Base-by-base conservation (phyloP, 2,888 invertebrate genomes). In the Hedychridium roseum region DNA sequence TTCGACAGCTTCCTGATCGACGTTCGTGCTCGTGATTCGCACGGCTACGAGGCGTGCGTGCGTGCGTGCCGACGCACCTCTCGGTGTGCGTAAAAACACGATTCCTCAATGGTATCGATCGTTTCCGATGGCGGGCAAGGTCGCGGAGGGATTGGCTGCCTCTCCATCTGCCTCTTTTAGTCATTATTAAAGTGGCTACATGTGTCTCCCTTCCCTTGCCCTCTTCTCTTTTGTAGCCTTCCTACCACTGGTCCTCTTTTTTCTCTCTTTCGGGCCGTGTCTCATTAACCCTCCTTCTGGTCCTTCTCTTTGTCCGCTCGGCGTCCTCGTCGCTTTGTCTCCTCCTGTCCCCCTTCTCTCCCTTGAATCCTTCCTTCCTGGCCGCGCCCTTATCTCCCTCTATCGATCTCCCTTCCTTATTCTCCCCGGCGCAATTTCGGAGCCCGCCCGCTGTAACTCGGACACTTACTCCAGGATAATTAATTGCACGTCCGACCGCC, bases 101-200 rank as follows among this genome's bases (percentile, higher is more conserved):
- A 16, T 18, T 17, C 16, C 46, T 48, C 45, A 41, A 43, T 35
- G 49, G 16, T 49, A 48, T 58, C 61, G 56, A 64, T 64, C 59
- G 58, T 58, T 66, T 64, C 51, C 57, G 55, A 64, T 61, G 43
- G 53, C 58, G 64, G 51, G 63, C 63, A 60, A 68, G 68, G 68
- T 48, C 53, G 18, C n/a, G 58, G 64, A 66, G 63, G 64, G 64
- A 68, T 67, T 62, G 67, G 64, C 51, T 27, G 27, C 26, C 31
- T 16, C 40, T 23, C 37, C 21, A 14, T 12, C 23, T 37, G 7
- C 14, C 37, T 14, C 12, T 23, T 23, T 9, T 6, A 7, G 15
- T 31, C 31, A 31, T 31, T 31, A 31, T n/a, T n/a, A n/a, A n/a
- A n/a, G n/a, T n/a, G n/a, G n/a, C n/a, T n/a, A n/a, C n/a, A n/a